phyloP scores from a whole-genome alignment of 2,888 invertebrate species.

The Furcula furcula region DNA sequence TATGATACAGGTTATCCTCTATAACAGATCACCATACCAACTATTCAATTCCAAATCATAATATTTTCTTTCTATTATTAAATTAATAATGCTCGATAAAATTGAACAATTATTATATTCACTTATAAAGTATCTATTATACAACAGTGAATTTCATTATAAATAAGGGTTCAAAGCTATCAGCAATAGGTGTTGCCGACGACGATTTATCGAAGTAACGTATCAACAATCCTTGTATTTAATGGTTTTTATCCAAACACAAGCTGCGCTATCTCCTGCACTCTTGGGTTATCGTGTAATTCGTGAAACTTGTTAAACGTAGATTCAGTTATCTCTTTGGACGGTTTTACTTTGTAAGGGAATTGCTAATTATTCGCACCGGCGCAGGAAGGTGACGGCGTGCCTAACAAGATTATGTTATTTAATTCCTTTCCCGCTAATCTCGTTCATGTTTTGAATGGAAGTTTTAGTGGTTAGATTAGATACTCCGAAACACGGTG shows the following conservation, averaged over 20 bases:
- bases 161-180: constrained; percentile 1
- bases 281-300: constrained; percentile 38
- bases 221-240: constrained; percentile 27
- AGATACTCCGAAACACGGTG: constrained; percentile 13
- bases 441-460: constrained; percentile 21
- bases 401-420: constrained; percentile 44
- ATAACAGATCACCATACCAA: too few relatives aligned
- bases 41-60: too few relatives aligned
- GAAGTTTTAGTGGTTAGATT: constrained; percentile 24
- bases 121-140: too few relatives aligned
- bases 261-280: constrained; percentile 12
- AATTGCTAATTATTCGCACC: constrained; percentile 66
- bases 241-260: constrained; percentile 29
- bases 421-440: constrained; percentile 34
- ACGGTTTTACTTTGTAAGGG: constrained; percentile 42
- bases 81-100: too few relatives aligned
- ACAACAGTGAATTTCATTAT: constrained; percentile 1
- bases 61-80: too few relatives aligned
- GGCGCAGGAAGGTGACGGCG: constrained; percentile 47
- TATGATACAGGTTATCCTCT: too few relatives aligned
- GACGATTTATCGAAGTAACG: not conserved
- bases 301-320: constrained; percentile 58
- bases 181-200: not conserved
- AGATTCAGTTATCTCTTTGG: constrained; percentile 60
- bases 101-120: too few relatives aligned